These are phyloP conservation scores for Hippopotamyrus pictus DNA, from an alignment of 2,797 vertebrate species.

Conservation along the genomic window DNA sequence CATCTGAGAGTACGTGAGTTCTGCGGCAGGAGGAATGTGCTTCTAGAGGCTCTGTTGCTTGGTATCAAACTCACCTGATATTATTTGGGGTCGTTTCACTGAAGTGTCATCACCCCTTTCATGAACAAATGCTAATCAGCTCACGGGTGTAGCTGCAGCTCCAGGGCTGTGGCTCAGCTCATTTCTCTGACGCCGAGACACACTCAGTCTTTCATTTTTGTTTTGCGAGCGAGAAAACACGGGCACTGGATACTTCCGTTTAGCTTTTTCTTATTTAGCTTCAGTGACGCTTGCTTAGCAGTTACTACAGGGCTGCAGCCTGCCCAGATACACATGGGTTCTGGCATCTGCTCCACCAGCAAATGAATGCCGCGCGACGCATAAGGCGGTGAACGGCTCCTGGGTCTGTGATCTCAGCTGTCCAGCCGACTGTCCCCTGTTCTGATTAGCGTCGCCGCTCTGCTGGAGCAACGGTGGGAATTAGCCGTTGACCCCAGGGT, in stretches of 20 bases:
- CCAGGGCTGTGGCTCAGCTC: background rate
- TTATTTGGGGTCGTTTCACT: background rate
- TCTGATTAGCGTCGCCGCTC: background rate
- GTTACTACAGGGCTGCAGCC: background rate
- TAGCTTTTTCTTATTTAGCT: background rate
- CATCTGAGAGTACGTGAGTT: background rate
- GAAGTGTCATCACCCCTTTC: background rate
- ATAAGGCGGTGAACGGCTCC: background rate
- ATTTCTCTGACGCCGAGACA: background rate
- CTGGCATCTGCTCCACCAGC: background rate
- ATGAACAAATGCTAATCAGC: background rate
- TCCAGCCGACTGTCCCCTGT: background rate
- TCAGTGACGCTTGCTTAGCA: background rate
- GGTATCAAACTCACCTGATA: background rate
- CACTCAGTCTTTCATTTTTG: background rate
- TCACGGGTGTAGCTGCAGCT: background rate
- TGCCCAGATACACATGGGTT: background rate
- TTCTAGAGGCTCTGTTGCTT: background rate
- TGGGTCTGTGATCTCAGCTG: background rate
- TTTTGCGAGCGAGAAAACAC: background rate
- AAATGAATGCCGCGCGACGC: background rate
- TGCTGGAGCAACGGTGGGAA: background rate
- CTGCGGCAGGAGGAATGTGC: background rate
- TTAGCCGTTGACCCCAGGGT: background rate
- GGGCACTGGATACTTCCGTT: background rate